phyloP scores from a whole-genome alignment of 2,888 invertebrate species.

The Zelleria hepariella region DNA sequence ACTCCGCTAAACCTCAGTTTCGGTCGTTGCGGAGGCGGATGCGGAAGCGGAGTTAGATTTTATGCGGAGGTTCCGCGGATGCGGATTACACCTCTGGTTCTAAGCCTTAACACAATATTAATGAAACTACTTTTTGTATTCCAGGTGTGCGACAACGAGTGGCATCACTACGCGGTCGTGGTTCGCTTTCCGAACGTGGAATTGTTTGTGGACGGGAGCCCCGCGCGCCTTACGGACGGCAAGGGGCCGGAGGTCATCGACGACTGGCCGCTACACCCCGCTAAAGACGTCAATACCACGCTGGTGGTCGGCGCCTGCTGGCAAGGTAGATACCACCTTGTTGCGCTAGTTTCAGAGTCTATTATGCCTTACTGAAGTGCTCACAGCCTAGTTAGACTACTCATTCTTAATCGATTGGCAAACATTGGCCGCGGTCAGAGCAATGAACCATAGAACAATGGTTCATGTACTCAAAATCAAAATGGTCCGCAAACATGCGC shows the following conservation, averaged over 20 bases:
- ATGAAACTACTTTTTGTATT: no score
- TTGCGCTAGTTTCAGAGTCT: background rate
- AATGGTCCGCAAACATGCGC: background rate
- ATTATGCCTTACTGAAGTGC: no score
- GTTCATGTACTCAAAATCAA: background rate
- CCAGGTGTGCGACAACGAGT: conserved; percentile 96
- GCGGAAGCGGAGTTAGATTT: no score
- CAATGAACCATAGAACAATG: no score
- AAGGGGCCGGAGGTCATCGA: conserved; percentile 97
- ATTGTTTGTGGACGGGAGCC: conserved; percentile 89
- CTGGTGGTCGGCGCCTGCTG: conserved; percentile 97
- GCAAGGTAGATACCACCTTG: conserved; percentile 76
- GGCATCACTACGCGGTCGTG: conserved; percentile 98
- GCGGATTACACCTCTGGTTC: no score
- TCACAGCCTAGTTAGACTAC: no score
- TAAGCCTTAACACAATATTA: no score
- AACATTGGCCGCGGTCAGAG: background rate
- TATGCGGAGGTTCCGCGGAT: no score
- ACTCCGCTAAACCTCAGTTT: no score
- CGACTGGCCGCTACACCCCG: conserved; percentile 98
- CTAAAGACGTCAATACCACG: conserved; percentile 93
- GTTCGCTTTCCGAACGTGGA: conserved; percentile 93
- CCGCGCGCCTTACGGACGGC: conserved; percentile 53
- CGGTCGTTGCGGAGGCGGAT: no score
- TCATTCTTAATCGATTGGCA: no score